Base-by-base conservation (phyloP, 2,888 invertebrate species). In the Nineta flava region DNA sequence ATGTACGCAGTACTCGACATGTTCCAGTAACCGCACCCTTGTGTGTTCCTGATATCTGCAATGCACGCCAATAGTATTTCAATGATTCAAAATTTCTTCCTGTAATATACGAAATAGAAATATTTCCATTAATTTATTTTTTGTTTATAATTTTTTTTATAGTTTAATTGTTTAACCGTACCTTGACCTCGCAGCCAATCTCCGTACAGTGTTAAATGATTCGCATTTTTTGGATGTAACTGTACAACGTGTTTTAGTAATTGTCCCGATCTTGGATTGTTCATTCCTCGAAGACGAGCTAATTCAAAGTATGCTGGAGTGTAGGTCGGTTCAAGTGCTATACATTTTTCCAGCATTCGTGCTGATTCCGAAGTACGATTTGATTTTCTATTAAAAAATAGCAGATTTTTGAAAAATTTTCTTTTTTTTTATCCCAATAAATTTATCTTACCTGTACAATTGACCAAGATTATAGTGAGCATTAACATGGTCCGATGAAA, bases 401-500 rank as follows among this genome's bases (percentile, higher is more conserved):
- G 7, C 4, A 21, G 44, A 10, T 5, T 15, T 16, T 10, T 40
- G 10, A 41, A 2, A 47, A 7, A 16, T 9, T 40, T 43, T 17
- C 15, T 46, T 26, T 45, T 10, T 19, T 15, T 31, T 42, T 17
- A 50, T 3, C 32, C 13, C 15, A 17, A 45, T 48, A 16, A 42
- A 44, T 13, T 16, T 16, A 34, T 60, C 73, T 73, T 67, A 85
- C 87, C 87, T 81, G 70, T 81, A 86, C 34, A 88, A 72, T 62
- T 83, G 83, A 16, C 85, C 90, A 48, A 90, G 74, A 67, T 90
- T 90, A 64, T 85, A 87, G 64, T 87, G 83, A 31, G 88, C 88
- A 60, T 87, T 84, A 49, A 85, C 81, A 62, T 90, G 88, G 53
- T 80, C 77, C 3, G 81, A 74, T 57, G 83, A 82, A 61, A 83